Conservation (phyloP, 2,888 invertebrate genomes). For the Abscondita cerata region DNA sequence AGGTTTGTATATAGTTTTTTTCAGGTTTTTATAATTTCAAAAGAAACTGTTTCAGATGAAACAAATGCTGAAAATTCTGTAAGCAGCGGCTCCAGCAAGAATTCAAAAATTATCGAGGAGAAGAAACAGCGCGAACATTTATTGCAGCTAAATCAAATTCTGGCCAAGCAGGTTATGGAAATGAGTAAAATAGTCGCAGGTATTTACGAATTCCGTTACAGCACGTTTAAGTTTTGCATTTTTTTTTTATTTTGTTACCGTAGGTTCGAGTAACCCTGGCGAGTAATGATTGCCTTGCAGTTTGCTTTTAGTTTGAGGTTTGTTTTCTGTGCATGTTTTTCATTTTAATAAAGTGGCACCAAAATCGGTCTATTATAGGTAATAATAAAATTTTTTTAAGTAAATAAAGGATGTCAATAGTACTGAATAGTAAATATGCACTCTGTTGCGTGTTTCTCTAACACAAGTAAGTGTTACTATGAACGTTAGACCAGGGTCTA, state of each 20-base stretch:
- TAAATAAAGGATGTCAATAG: too few relatives aligned
- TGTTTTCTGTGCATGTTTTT: conserved; percentile 36
- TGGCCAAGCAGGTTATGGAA: conserved; percentile 93
- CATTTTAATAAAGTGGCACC: too few relatives aligned
- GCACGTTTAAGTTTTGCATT: conserved; percentile 39
- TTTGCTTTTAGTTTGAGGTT: conserved; percentile 43
- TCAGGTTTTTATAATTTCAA: too few relatives aligned
- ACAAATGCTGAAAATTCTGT: conserved; percentile 44
- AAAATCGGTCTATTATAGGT: too few relatives aligned
- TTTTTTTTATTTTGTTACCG: conserved; percentile 47
- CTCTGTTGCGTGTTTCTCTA: too few relatives aligned
- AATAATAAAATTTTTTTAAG: too few relatives aligned
- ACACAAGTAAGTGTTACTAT: too few relatives aligned
- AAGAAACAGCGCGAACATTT: conserved; percentile 89
- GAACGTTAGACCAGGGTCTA: too few relatives aligned
- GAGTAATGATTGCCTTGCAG: conserved; percentile 50
- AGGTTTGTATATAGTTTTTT: too few relatives aligned
- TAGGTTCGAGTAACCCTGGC: conserved; percentile 56
- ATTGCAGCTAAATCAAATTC: conserved; percentile 87
- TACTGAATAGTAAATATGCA: too few relatives aligned
- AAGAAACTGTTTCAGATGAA: conserved; percentile 43
- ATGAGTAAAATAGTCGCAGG: conserved; percentile 96
- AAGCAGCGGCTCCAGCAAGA: conserved; percentile 54
- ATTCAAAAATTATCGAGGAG: conserved; percentile 69
- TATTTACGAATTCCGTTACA: conserved; percentile 57